Evolutionary conservation across 2,113 vertebrate species (phyloP).

Genomic region (Lontra canadensis): DNA sequence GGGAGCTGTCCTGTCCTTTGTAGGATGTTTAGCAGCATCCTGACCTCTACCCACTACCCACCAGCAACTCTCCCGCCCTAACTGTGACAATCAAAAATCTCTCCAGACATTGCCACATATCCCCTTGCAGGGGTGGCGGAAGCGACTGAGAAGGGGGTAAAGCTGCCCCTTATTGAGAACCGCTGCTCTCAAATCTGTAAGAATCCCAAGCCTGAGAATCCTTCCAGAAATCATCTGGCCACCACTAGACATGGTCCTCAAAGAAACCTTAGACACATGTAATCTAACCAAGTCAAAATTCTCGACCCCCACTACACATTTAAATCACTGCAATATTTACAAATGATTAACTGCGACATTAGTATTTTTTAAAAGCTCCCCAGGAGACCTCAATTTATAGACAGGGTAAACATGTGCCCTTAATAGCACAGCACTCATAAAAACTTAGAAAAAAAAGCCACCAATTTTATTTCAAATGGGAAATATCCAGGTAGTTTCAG

Average conservation of each 20-base stretch:
- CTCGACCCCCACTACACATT: neutral
- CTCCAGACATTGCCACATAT: neutral
- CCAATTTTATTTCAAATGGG: constrained; percentile 62
- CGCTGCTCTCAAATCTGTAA: neutral
- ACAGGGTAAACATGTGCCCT: neutral
- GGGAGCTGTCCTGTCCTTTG: neutral
- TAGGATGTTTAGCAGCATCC: too few species aligned
- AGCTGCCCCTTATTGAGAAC: neutral
- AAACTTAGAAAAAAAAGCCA: neutral
- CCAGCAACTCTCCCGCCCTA: too few species aligned
- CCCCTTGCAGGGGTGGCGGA: neutral
- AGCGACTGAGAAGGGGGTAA: neutral
- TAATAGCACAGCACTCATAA: neutral
- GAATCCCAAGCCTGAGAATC: neutral
- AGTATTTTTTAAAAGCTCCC: neutral
- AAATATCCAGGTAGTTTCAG: constrained; percentile 10
- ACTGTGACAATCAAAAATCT: neutral
- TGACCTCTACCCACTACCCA: neutral
- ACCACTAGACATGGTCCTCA: neutral
- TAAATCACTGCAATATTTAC: neutral
- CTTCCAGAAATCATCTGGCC: neutral
- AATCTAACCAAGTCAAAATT: neutral
- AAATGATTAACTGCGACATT: neutral
- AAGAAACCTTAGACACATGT: neutral
- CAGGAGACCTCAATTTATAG: neutral